Evolutionary conservation across 1,140 invertebrate species (phyloP), one percentile per base, ranked within the genome.

Genomic region (Drosophila oshimai): DNA sequence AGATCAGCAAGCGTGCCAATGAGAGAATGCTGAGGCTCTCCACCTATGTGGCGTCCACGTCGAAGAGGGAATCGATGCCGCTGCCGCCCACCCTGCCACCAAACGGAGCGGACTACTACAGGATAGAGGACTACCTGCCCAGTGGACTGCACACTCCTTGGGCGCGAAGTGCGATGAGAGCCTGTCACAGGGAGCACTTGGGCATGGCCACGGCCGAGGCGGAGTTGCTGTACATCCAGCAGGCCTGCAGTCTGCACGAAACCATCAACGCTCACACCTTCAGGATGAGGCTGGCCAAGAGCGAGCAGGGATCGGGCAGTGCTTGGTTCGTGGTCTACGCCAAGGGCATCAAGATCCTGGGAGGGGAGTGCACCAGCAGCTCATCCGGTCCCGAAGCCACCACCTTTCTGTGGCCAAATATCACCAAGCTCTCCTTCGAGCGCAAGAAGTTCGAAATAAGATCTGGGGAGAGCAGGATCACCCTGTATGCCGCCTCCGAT

Each of bases 361-460:
- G 94, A 3, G 73, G 50, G 0, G 67, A 51, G 2, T 26, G 65
- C 6, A 3, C 13, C 13, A 33, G 28, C 39, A 34, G 26, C 15
- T 13, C 29, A 0, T 20, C 41, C 9, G 28, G 9, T 0, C 93
- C 44, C 2, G 93, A 94, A 60, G 93, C 93, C 15, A 93, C 94
- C 28, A 95, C 94, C 51, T 98, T 98, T 90, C 94, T 97, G 24
- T 98, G 98, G 97, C 96, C 96, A 81, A 96, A 96, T 78, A 98
- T 99, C 55, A 96, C 95, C 41, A 98, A 98, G 92, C 92, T 99
- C 6, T 97, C 96, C 90, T 98, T 98, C 91, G 97, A 98, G 94
- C 95, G 97, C 88, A 98, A 98, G 92, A 99, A 98, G 91, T 99
- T 99, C 92, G 97, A 99, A 92, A 98, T 99, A 72, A 94, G 96